These are phyloP conservation scores for Drosophila trapezifrons DNA, from an alignment of 1,140 invertebrate genomes.

Conservation along the genomic window DNA sequence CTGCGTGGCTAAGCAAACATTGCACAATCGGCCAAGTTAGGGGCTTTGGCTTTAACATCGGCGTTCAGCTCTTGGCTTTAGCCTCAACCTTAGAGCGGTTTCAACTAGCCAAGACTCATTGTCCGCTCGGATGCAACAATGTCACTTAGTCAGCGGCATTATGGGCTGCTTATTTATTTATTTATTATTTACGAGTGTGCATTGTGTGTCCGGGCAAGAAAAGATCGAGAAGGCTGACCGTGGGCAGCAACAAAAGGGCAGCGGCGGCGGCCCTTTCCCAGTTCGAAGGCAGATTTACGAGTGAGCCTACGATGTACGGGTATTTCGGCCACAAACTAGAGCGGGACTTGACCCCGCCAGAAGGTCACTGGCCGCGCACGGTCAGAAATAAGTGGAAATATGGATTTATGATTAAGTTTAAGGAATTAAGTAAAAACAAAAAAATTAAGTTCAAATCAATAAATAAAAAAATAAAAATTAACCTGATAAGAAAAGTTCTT, in stretches of 20 bases:
- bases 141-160: conserved; percentile 63
- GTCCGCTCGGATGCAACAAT: conserved; percentile 47
- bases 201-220: conserved; percentile 15
- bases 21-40: conserved; percentile 29
- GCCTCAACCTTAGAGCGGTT: conserved; percentile 21
- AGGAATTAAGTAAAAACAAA: too few relatives aligned
- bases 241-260: conserved; percentile 26
- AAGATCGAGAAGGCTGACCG: conserved; percentile 22
- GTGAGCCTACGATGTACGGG: background rate
- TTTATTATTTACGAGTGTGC: conserved; percentile 31
- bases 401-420: too few relatives aligned
- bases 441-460: too few relatives aligned
- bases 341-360: conserved; percentile 15
- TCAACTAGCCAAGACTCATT: conserved; percentile 42
- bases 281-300: conserved; percentile 17
- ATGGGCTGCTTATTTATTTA: conserved; percentile 7
- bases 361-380: conserved; percentile 5
- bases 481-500: too few relatives aligned
- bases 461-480: too few relatives aligned
- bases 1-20: conserved; percentile 34
- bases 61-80: conserved; percentile 3
- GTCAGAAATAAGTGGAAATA: background rate
- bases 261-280: conserved; percentile 11
- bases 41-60: too few relatives aligned
- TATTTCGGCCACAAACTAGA: conserved; percentile 16